Percentiles rank a stretch among this genome's conserved stretches.
Evolutionary conservation across 2,113 vertebrate species (phyloP).

Genomic region (Ochotona princeps): DNA sequence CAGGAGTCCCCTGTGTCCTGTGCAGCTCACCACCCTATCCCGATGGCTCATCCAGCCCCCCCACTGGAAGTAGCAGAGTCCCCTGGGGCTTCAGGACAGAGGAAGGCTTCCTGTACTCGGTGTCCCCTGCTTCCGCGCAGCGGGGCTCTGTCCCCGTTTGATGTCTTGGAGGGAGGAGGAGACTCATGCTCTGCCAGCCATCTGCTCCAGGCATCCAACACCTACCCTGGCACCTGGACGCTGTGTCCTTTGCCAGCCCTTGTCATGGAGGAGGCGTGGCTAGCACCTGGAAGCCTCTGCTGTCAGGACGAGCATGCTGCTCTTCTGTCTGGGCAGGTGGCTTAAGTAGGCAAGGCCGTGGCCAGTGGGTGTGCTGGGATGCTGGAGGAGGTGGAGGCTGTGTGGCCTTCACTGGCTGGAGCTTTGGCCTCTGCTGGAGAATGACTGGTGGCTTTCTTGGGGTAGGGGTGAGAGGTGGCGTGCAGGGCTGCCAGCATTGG

Average conservation of each 20-base stretch:
- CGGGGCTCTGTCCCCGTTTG: background rate
- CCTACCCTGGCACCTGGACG: conserved; percentile 58
- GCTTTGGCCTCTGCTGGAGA: background rate
- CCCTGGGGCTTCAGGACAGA: background rate
- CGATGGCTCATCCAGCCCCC: background rate
- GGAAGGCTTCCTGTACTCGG: background rate
- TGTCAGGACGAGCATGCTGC: background rate
- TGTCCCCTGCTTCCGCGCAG: too few relatives aligned
- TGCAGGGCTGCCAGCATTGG: background rate
- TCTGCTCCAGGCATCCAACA: conserved; percentile 74
- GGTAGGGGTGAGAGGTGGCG: background rate
- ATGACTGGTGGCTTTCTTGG: background rate
- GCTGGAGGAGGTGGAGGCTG: too few relatives aligned
- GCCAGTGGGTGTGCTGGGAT: too few relatives aligned
- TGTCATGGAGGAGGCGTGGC: conserved; percentile 59
- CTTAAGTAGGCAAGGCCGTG: background rate
- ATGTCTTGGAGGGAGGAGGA: conserved; percentile 54
- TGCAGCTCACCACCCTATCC: background rate
- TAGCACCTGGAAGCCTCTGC: conserved; percentile 57
- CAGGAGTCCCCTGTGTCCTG: background rate
- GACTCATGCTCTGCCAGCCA: conserved; percentile 64
- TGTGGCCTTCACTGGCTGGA: background rate
- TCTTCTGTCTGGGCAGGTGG: background rate
- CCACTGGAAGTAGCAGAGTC: background rate
- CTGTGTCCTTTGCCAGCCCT: conserved; percentile 77